Base-by-base conservation (phyloP, 2,113 vertebrate genomes). In the Tympanuchus pallidicinctus region DNA sequence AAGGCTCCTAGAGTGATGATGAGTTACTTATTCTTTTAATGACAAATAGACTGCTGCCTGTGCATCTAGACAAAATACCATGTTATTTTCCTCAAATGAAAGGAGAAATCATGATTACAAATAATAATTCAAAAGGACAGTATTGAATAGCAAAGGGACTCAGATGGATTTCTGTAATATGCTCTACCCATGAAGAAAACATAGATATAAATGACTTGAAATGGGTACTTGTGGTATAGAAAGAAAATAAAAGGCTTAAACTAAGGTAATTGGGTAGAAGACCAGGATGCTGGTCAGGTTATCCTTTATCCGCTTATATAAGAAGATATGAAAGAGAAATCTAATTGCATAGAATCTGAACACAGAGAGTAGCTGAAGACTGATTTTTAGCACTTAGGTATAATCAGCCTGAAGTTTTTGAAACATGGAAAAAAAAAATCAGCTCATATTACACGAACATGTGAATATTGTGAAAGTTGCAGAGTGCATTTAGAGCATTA, bases 81-180 rank as follows among this genome's bases (percentile, higher is more conserved):
- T 27, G 73, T 47, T 90, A n/a, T 45, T 65, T 63, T 74, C 54
- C 45, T 83, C 69, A 88, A 66, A 43, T 71, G 34, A 73, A 82
- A 66, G 45, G n/a, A 86, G 50, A 86, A 89, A 92, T 86, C 47
- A 70, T 43, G n/a, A 50, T 84, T 85, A 57, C 42, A 66, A 88
- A 47, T 88, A 83, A 59, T 89, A 86, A 90, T 67, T 90, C 42
- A 14, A 40, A 72, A 32, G 71, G 78, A 64, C 4, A 3, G 32
- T 72, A 28, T 28, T 88, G 79, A 79, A 72, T 70, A 79, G 82
- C 48, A 76, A 61, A 78, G 75, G 14, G n/a, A 12, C 50, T 84
- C 36, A 42, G 47, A 36, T 87, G 70, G 61, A 65, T 59, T 60
- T 25, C 61, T 79, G 34, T 22, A 72, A 84, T 54, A 30, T 14